These are phyloP conservation scores for Gallinago nigripennis DNA, from an alignment of 2,797 vertebrate species.

Conservation along the genomic window DNA sequence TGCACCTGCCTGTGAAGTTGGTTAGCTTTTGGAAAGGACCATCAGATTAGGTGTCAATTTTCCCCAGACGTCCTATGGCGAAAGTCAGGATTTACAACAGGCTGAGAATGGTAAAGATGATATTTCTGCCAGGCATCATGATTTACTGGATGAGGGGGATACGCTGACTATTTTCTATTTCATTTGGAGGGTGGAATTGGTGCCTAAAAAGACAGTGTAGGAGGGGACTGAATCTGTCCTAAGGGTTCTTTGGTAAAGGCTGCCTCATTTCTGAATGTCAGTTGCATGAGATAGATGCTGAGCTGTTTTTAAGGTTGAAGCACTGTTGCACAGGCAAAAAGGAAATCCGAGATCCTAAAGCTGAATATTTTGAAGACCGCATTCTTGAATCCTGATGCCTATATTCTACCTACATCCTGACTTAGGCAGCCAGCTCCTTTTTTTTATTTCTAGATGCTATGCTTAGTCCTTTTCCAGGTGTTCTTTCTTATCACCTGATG, in stretches of 20 bases:
- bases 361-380: not conserved
- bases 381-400: not conserved
- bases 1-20: conserved; percentile 32
- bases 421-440: not conserved
- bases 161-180: not conserved
- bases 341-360: not conserved
- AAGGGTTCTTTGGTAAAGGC: not conserved
- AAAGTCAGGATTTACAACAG: conserved; percentile 71
- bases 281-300: not conserved
- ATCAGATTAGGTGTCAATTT: conserved; percentile 55
- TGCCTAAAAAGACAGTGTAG: conserved; percentile 6
- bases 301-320: not conserved
- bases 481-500: not conserved
- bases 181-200: conserved; percentile 15
- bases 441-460: not conserved
- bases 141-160: conserved; percentile 11
- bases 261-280: not conserved
- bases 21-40: conserved; percentile 55
- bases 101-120: conserved; percentile 58
- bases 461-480: not conserved
- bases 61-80: conserved; percentile 59
- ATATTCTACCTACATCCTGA: not conserved
- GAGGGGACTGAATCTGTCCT: conserved; percentile 26
- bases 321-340: not conserved
- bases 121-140: conserved; percentile 51